Conservation (phyloP, 2,797 vertebrate genomes). For the Pyrocephalus nanus region DNA sequence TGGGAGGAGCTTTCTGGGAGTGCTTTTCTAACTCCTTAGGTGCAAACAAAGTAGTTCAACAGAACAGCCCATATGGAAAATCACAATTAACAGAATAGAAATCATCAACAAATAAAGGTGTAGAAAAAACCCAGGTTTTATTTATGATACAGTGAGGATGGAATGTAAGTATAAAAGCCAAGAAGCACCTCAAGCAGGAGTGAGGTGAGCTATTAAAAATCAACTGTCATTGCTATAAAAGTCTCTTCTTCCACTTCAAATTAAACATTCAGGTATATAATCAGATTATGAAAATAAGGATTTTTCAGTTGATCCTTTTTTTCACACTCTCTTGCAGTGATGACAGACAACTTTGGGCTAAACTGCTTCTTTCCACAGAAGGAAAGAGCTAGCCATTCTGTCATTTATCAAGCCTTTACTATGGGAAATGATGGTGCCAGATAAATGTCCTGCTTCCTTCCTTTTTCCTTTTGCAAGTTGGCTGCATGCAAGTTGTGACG, state of each 20-base stretch:
- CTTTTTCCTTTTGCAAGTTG: not conserved
- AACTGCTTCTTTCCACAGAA: not conserved
- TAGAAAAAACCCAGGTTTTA: slow-evolving; percentile 72
- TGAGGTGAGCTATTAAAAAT: not conserved
- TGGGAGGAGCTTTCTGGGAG: not conserved
- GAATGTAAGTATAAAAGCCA: slow-evolving; percentile 30
- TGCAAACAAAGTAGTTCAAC: not conserved
- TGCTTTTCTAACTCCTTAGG: not conserved
- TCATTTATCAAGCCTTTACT: not conserved
- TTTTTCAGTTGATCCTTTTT: not conserved
- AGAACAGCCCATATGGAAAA: not conserved
- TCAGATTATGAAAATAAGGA: not conserved
- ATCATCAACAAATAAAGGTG: not conserved
- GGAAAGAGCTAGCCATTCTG: not conserved
- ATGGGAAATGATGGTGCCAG: not conserved
- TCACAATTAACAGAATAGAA: not conserved
- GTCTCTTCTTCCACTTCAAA: not conserved
- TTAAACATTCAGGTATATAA: not conserved
- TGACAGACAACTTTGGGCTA: not conserved
- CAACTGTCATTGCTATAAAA: not conserved
- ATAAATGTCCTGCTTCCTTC: not conserved
- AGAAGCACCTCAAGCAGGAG: not conserved
- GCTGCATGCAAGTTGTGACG: not conserved
- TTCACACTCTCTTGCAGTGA: not conserved
- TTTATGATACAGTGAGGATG: slow-evolving; percentile 70